phyloP scores from a whole-genome alignment of 2,797 vertebrate genomes.

The Salarias fasciatus region DNA sequence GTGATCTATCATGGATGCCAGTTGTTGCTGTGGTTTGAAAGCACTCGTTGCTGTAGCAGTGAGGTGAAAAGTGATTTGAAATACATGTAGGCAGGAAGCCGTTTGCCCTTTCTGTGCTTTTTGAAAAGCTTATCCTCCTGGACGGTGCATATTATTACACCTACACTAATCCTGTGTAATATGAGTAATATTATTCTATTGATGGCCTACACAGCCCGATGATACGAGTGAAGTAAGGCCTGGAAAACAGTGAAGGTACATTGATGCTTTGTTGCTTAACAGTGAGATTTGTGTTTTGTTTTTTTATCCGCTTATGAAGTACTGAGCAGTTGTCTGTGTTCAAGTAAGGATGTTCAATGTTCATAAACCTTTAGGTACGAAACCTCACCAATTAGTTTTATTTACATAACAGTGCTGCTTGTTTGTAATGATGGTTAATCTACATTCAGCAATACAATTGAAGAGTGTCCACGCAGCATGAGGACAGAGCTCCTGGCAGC shows the following conservation, averaged over 20 bases:
- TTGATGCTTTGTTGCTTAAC: no score
- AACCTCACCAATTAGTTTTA: not conserved
- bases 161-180: constrained; percentile 11
- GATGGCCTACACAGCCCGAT: constrained; percentile 11
- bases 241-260: no score
- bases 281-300: no score
- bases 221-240: not conserved
- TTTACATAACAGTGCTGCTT: not conserved
- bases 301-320: no score
- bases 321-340: no score
- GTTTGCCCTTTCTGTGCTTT: constrained; percentile 4
- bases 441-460: constrained; percentile 3
- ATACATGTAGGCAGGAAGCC: constrained; percentile 22
- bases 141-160: constrained; percentile 20
- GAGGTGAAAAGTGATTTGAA: constrained; percentile 16
- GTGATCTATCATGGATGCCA: not conserved
- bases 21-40: constrained; percentile 1
- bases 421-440: constrained; percentile 10
- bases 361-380: no score
- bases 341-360: no score
- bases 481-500: constrained; percentile 3
- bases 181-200: constrained; percentile 17
- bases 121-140: constrained; percentile 15
- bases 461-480: constrained; percentile 2
- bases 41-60: not conserved